Evolutionary conservation across 2,113 vertebrate genomes (phyloP), one percentile per base, ranked within the genome.

Genomic region (Maccullochella peelii): DNA sequence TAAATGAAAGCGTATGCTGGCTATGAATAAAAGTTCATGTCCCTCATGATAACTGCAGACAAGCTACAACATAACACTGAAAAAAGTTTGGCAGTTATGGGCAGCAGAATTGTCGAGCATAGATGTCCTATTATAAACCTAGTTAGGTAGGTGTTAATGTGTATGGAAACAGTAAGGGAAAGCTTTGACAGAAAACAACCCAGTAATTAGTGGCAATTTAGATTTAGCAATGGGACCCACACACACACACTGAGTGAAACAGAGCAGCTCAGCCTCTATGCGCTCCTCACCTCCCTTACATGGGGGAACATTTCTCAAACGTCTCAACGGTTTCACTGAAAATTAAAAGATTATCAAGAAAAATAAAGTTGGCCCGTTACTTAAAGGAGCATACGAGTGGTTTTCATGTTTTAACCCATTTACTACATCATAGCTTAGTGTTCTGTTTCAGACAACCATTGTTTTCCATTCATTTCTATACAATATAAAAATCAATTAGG

Each of bases 161-260:
- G 97, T 96, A 96, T 96, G 96, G 74, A 95, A 96, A 96, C 92
- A 94, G 91, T 85, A 92, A 93, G 80, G 91, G 94, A 94, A 91
- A 90, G 89, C 92, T 92, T 85, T 95, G 93, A 96, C 93, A 94
- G 83, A 91, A 92, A 78, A 84, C 65, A 54, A 77, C 87, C 85
- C 85, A 89, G 88, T 94, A 95, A 96, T 97, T 96, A 95, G 95
- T 96, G 95, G 96, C 89, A 95, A 94, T 96, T 96, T 96, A 95
- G 94, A 96, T 92, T 94, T 92, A 92, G 95, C 93, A 94, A 79
- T 72, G 67, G 82, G 88, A 83, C 84, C 89, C 73, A 87, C 68
- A 57, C 67, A 33, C 63, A 25, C 38, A 27, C 76, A 44, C 47
- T 33, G 12, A 61, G n/a, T 16, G 52, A 67, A 42, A 52, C 42